These are phyloP conservation scores for Sacculina carcini DNA, from an alignment of 2,888 invertebrate genomes.

Conservation along the genomic window DNA sequence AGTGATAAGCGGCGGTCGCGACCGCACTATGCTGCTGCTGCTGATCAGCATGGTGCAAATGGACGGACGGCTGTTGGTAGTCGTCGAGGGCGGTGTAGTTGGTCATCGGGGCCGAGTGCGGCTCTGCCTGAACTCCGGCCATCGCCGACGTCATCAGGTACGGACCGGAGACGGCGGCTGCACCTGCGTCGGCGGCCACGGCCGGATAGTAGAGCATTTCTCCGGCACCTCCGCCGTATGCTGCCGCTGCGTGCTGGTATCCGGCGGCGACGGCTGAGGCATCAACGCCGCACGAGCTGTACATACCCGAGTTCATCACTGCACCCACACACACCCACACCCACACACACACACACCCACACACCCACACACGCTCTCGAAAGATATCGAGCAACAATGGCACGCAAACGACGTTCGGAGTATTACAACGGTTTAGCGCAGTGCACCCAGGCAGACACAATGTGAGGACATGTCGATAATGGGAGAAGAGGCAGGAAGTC, in stretches of 20 bases:
- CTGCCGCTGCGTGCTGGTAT: constrained; percentile 12
- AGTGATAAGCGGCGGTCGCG: neutral
- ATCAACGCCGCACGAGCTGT: constrained; percentile 14
- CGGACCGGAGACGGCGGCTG: constrained; percentile 5
- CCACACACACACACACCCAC: too few species aligned
- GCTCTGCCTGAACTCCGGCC: constrained; percentile 6
- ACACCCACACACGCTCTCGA: constrained; percentile 7
- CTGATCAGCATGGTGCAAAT: too few species aligned
- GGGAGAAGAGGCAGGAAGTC: too few species aligned
- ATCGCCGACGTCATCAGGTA: neutral
- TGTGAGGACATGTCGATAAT: too few species aligned
- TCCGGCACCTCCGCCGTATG: constrained; percentile 13
- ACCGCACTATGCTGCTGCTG: too few species aligned
- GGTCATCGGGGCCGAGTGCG: constrained; percentile 9
- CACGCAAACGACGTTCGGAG: too few species aligned
- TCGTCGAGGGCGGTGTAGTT: constrained; percentile 13
- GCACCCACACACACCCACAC: too few species aligned
- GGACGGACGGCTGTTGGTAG: too few species aligned
- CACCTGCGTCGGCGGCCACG: constrained; percentile 9
- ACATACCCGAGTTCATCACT: constrained; percentile 14
- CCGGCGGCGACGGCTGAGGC: constrained; percentile 3
- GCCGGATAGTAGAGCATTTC: constrained; percentile 10
- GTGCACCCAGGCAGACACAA: too few species aligned
- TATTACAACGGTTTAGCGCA: too few species aligned
- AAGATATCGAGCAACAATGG: too few species aligned